Evolutionary conservation across 1,140 invertebrate genomes (phyloP).

Genomic region (Zaprionus lachaisei): DNA sequence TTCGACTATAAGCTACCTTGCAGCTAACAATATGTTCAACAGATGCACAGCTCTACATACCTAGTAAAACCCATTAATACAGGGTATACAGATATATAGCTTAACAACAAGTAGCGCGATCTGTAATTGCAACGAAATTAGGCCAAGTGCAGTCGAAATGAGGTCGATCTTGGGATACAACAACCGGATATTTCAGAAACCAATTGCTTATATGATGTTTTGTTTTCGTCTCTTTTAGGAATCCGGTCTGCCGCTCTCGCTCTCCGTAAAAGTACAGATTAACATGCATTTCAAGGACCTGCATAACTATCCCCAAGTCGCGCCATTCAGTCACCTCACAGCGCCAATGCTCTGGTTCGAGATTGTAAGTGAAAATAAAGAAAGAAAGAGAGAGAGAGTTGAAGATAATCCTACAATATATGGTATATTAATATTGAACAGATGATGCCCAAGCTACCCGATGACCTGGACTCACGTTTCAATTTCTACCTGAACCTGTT

Average conservation of each 20-base stretch:
- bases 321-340: slow-evolving; percentile 88
- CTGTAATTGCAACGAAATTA: slow-evolving; percentile 56
- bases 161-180: slow-evolving; percentile 42
- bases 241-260: slow-evolving; percentile 90
- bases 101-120: slow-evolving; percentile 36
- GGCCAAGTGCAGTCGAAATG: slow-evolving; percentile 57
- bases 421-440: slow-evolving; percentile 68
- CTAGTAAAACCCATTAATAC: not conserved
- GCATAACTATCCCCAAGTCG: slow-evolving; percentile 86
- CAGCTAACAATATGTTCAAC: not conserved
- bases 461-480: slow-evolving; percentile 87
- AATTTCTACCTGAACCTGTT: slow-evolving; percentile 89
- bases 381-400: not conserved
- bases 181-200: slow-evolving; percentile 33
- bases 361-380: slow-evolving; percentile 88
- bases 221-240: slow-evolving; percentile 81
- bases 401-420: not conserved
- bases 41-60: not conserved
- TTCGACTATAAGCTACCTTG: not conserved
- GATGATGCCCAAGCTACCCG: slow-evolving; percentile 89
- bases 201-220: slow-evolving; percentile 33
- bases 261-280: slow-evolving; percentile 92
- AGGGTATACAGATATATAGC: slow-evolving; percentile 2
- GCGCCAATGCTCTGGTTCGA: slow-evolving; percentile 93
- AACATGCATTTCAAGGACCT: slow-evolving; percentile 91